Conservation (phyloP, 2,113 vertebrate genomes). For the Notechis scutatus region DNA sequence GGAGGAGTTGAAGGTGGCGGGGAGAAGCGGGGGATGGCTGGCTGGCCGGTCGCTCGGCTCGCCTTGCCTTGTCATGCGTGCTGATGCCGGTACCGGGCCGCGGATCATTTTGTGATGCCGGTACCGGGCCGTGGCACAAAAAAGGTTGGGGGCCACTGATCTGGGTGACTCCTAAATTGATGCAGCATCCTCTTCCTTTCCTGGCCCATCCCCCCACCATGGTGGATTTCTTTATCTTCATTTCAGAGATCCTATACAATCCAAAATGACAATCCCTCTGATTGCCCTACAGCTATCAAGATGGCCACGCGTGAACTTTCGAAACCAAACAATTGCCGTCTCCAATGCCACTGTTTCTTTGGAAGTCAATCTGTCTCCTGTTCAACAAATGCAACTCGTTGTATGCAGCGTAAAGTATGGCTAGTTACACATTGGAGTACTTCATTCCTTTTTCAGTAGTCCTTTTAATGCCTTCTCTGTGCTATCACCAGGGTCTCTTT, state of each 20-base stretch:
- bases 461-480: not conserved
- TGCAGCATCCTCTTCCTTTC: not conserved
- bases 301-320: slow-evolving; percentile 14
- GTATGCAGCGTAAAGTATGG: slow-evolving; percentile 25
- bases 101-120: too few relatives aligned
- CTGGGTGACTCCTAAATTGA: not conserved
- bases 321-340: slow-evolving; percentile 26
- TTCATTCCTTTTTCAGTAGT: slow-evolving; percentile 6
- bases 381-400: not conserved
- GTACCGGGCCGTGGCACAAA: too few relatives aligned
- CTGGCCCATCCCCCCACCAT: not conserved
- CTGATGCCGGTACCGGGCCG: too few relatives aligned
- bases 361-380: slow-evolving; percentile 34
- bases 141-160: too few relatives aligned
- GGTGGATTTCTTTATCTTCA: not conserved
- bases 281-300: slow-evolving; percentile 15
- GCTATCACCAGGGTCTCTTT: slow-evolving; percentile 27
- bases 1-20: too few relatives aligned
- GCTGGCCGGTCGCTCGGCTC: too few relatives aligned
- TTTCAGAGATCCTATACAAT: slow-evolving; percentile 1
- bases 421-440: not conserved
- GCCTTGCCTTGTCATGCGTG: too few relatives aligned
- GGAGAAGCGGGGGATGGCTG: too few relatives aligned
- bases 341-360: slow-evolving; percentile 41
- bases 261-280: slow-evolving; percentile 14